Percentiles rank a stretch among this genome's conserved stretches.
Conservation (phyloP, 2,888 invertebrate species). For the Temnothorax unifasciatus region DNA sequence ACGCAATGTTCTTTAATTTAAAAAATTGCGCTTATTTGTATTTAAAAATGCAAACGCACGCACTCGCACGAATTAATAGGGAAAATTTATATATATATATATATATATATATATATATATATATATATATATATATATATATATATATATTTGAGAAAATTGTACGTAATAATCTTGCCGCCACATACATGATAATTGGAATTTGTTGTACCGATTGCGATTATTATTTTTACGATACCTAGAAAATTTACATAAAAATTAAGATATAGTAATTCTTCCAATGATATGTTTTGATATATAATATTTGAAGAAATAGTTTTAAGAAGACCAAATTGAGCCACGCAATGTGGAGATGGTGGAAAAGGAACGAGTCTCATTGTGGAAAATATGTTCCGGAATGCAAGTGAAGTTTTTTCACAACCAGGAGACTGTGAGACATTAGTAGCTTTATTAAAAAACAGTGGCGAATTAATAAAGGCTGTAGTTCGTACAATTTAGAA, state of each 20-base stretch:
- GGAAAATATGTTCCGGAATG: slow-evolving; percentile 41
- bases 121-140: too few species aligned
- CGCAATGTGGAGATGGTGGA: slow-evolving; percentile 61
- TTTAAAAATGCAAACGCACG: slow-evolving; percentile 24
- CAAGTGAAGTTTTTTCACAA: slow-evolving; percentile 59
- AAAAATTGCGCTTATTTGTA: slow-evolving; percentile 2
- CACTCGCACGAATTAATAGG: neutral
- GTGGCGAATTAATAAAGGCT: neutral
- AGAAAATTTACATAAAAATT: slow-evolving; percentile 57
- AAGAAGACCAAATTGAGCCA: slow-evolving; percentile 65
- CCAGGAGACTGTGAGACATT: slow-evolving; percentile 14
- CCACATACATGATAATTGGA: neutral
- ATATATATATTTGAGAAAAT: neutral
- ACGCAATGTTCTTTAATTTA: slow-evolving; percentile 14
- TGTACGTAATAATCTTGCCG: neutral
- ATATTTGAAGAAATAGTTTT: slow-evolving; percentile 66
- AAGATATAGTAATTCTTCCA: slow-evolving; percentile 63
- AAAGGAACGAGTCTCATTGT: slow-evolving; percentile 40
- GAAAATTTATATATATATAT: neutral
- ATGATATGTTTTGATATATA: slow-evolving; percentile 69
- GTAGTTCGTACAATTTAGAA: neutral
- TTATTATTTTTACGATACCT: slow-evolving; percentile 8
- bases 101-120: too few species aligned
- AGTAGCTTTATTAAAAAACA: neutral
- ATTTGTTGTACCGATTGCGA: neutral